A percentile compares a stretch with the other conserved stretches of the same genome.
Evolutionary conservation across 2,113 vertebrate genomes (phyloP).

Genomic region (Numida meleagris): DNA sequence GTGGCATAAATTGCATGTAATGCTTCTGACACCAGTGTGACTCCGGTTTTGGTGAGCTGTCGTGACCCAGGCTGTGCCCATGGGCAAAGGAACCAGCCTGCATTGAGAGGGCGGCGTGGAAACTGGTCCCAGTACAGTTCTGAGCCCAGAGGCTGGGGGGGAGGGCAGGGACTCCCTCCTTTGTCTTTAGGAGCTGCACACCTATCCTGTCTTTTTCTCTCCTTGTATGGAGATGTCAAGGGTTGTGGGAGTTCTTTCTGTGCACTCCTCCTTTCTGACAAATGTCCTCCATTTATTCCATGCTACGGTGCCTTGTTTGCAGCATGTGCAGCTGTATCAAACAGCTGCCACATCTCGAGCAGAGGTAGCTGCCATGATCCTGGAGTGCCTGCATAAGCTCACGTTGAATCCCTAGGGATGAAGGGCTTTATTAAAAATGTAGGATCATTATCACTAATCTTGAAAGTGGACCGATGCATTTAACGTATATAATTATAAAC

Average conservation of each 20-base stretch:
- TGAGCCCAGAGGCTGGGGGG: rapidly evolving
- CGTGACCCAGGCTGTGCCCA: rapidly evolving
- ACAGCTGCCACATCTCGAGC: neutral
- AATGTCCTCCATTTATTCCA: neutral
- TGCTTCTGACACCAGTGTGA: rapidly evolving
- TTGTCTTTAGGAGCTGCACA: neutral
- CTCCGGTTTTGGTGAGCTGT: neutral
- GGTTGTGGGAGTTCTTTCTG: neutral
- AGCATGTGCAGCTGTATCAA: neutral
- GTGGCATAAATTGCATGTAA: neutral
- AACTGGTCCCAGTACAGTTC: neutral
- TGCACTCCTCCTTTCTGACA: neutral
- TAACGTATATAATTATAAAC: constrained; percentile 60
- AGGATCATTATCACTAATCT: constrained; percentile 47
- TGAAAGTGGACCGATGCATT: constrained; percentile 15
- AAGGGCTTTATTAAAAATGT: constrained; percentile 35
- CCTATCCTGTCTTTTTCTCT: neutral
- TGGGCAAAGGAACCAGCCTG: neutral
- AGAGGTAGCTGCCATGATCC: neutral
- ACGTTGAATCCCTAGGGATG: rapidly evolving
- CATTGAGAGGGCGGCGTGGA: neutral
- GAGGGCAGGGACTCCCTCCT: neutral
- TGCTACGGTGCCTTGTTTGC: neutral
- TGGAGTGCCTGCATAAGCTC: neutral
- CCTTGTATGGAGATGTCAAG: neutral